Evolutionary conservation across 2,113 vertebrate species (phyloP), one percentile per base, ranked within the genome.

Genomic region (Oceanodroma tethys): DNA sequence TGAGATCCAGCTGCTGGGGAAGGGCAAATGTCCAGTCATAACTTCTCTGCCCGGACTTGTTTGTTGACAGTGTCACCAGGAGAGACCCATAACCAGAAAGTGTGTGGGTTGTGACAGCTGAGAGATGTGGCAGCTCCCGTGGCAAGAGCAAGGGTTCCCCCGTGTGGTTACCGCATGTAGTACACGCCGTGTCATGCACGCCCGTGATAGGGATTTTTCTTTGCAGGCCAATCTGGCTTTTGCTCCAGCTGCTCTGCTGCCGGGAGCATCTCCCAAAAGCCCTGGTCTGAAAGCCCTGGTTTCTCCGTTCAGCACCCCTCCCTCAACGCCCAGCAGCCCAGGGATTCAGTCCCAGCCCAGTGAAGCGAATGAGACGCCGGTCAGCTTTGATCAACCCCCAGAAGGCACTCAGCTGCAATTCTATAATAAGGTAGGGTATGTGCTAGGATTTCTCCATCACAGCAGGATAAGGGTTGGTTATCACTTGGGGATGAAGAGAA

Each of bases 221-320:
- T 91, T n/a, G 67, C 97, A 99, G 98, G 98, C 98, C 90, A 98
- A 97, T 60, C 95, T 99, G 82, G 96, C 93, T 96, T 98, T 99
- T 58, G 93, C 98, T 78, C 98, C 98, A n/a, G 88, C 96, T 18
- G 96, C 97, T 58, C 96, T 99, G 68, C 93, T 99, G 56, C 98
- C 98, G 0, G 98, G 98, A 36, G 96, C 90, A 48, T 98, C 98
- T 15, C 98, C 98, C 74, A 99, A 98, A 93, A 98, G 98, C 65
- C 98, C 98, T 2, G 98, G 98, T 32, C 36, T 98, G 68, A 98
- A 99, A 91, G 70, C 65, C 29, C 58, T 93, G 93, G 94, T 97
- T 42, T 98, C 98, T 7, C 98, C 98, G 0, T 98, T 98, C 92
- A 88, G 95, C 63, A 98, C 98, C 2, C 98, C 98, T 6, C 98